phyloP scores from a whole-genome alignment of 2,888 invertebrate genomes.

The Caenorhabditis imperialis region DNA sequence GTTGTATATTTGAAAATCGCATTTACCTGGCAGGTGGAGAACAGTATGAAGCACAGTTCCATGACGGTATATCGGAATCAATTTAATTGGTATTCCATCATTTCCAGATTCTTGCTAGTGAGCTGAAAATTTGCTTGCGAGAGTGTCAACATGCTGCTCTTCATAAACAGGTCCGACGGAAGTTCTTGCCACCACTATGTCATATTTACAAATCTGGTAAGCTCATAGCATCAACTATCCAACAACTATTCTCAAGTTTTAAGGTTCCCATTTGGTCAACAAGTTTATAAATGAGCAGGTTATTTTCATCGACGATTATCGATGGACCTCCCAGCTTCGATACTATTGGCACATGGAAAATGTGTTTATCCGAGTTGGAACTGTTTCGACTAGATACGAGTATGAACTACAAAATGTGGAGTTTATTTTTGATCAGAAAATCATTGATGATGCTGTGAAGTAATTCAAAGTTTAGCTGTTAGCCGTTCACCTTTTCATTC shows the following conservation, averaged over 20 bases:
- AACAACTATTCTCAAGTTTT: not conserved
- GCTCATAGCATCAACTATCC: not conserved
- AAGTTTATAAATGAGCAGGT: constrained; percentile 45
- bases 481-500: not conserved
- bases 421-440: constrained; percentile 17
- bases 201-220: constrained; percentile 36
- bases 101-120: constrained; percentile 34
- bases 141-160: constrained; percentile 42
- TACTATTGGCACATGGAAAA: constrained; percentile 67
- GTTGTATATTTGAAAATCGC: constrained; percentile 62
- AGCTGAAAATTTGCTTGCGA: constrained; percentile 39
- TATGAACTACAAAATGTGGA: constrained; percentile 48
- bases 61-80: constrained; percentile 35
- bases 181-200: constrained; percentile 29
- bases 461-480: not conserved
- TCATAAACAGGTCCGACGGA: constrained; percentile 18
- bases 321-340: constrained; percentile 52
- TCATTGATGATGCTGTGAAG: constrained; percentile 39
- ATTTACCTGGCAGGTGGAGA: constrained; percentile 66
- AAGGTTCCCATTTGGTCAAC: constrained; percentile 26
- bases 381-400: constrained; percentile 53
- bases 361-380: constrained; percentile 59
- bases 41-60: constrained; percentile 60
- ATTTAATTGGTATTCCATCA: too few species aligned
- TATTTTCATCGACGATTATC: constrained; percentile 44